Base-by-base conservation (phyloP, 2,888 invertebrate genomes). In the Frankliniella intonsa region DNA sequence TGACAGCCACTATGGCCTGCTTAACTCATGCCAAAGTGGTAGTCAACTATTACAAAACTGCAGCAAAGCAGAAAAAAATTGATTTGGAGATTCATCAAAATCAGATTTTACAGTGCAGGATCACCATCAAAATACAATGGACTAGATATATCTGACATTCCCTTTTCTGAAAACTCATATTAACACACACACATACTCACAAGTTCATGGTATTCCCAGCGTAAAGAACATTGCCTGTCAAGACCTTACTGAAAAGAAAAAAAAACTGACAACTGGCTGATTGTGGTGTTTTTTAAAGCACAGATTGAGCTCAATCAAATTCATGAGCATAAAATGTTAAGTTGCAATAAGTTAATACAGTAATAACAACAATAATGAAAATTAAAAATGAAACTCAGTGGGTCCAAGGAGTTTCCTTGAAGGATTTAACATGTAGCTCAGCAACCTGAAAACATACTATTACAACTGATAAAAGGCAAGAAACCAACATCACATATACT, bases 111-210 rank as follows among this genome's bases (percentile, higher is more conserved):
- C 69, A 76, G 69, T 76, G 69, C 69, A 76, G 69, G 69, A 76
- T 25, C 25, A 25, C 69, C 69, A 1, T 22, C 22, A 76, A 76
- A 10, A 12, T 22, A 76, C 38, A 25, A 76, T 25, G 25, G 69
- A 76, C 69, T 76, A 76, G 69, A 76, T n/a, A 76, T 22, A 76
- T 25, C 25, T 22, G 12, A 76, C 69, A 76, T 76, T 76, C 69
- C 25, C 69, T 10, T 12, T 76, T 76, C 12, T 25, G 25, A 9
- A 25, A 25, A 25, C 69, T 76, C 69, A 76, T 22, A 76, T 9
- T 19, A 62, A 25, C 69, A 69, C 10, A 76, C 69, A 25, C 69
- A 76, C 25, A 12, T 25, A 76, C 22, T 25, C 69, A 76, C 69
- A 69, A 19, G n/a, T 69, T 14, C 55, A 62, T 38, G 38, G 38